Conservation (phyloP, 2,797 vertebrate species). For the Hozukius guyotensis region DNA sequence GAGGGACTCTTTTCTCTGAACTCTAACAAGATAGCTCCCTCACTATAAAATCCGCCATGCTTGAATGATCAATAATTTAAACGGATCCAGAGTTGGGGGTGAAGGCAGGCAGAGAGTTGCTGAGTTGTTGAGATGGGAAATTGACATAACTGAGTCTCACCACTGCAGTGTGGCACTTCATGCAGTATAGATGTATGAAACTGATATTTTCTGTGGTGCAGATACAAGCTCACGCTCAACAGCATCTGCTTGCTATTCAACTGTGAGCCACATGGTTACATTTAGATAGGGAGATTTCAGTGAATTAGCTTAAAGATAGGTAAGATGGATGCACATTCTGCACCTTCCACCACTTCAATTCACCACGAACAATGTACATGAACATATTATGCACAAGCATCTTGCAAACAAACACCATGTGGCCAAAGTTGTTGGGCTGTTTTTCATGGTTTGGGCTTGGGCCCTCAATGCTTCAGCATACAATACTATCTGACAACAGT, state of each 20-base stretch:
- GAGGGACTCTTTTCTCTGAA: slow-evolving; percentile 27
- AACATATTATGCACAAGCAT: neutral
- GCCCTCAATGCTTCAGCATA: too few species aligned
- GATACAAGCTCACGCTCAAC: neutral
- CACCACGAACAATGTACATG: neutral
- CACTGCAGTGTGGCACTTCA: slow-evolving; percentile 6
- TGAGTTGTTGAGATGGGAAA: neutral
- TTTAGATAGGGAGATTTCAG: neutral
- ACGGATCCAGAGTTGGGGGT: slow-evolving; percentile 22
- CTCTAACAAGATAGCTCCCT: slow-evolving; percentile 21
- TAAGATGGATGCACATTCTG: neutral
- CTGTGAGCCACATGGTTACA: neutral
- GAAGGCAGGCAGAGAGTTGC: slow-evolving; percentile 8
- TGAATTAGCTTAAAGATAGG: neutral
- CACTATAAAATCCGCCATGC: slow-evolving; percentile 17
- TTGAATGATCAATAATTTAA: slow-evolving; percentile 61
- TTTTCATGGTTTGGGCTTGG: neutral
- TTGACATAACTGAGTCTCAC: neutral
- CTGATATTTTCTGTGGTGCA: neutral
- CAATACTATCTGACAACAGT: neutral
- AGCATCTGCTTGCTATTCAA: neutral
- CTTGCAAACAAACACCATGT: neutral
- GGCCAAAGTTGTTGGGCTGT: neutral
- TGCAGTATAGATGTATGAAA: slow-evolving; percentile 1
- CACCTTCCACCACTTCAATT: neutral